Conservation (phyloP, 2,113 vertebrate species). For the Tretioscincus oriximinensis region DNA sequence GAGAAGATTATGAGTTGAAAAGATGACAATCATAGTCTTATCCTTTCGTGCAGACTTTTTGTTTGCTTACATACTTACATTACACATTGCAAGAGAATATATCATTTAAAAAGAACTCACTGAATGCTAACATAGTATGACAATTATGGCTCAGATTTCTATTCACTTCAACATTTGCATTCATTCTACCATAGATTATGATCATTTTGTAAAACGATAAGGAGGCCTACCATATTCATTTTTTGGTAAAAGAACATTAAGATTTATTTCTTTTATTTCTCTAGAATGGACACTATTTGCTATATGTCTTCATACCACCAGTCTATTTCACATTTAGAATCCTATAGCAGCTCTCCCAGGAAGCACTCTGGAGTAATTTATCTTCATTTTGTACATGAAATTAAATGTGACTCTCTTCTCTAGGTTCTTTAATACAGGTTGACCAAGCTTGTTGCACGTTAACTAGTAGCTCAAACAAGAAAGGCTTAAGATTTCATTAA, state of each 20-base stretch:
- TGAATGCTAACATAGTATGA: background rate
- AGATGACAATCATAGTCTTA: too few relatives aligned
- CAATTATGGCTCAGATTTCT: background rate
- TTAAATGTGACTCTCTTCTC: slow-evolving; percentile 59
- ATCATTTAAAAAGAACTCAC: background rate
- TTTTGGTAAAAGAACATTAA: slow-evolving; percentile 29
- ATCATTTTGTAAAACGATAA: background rate
- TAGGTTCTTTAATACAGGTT: slow-evolving; percentile 50
- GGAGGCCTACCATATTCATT: background rate
- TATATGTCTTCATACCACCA: slow-evolving; percentile 31
- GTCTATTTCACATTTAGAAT: slow-evolving; percentile 54
- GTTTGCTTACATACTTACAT: too few relatives aligned
- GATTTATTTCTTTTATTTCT: slow-evolving; percentile 52
- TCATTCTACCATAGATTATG: background rate
- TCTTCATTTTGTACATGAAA: slow-evolving; percentile 73
- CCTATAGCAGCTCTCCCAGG: slow-evolving; percentile 44
- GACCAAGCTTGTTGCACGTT: slow-evolving; percentile 50
- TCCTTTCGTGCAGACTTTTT: too few relatives aligned
- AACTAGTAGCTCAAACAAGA: slow-evolving; percentile 52
- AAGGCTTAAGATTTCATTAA: slow-evolving; percentile 53
- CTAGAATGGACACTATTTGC: slow-evolving; percentile 34
- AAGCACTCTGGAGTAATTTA: slow-evolving; percentile 60
- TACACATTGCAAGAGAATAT: too few relatives aligned
- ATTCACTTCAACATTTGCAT: background rate
- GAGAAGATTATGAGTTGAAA: too few relatives aligned